phyloP scores from a whole-genome alignment of 2,113 vertebrate genomes.

The Xenotilapia caudafasciata region DNA sequence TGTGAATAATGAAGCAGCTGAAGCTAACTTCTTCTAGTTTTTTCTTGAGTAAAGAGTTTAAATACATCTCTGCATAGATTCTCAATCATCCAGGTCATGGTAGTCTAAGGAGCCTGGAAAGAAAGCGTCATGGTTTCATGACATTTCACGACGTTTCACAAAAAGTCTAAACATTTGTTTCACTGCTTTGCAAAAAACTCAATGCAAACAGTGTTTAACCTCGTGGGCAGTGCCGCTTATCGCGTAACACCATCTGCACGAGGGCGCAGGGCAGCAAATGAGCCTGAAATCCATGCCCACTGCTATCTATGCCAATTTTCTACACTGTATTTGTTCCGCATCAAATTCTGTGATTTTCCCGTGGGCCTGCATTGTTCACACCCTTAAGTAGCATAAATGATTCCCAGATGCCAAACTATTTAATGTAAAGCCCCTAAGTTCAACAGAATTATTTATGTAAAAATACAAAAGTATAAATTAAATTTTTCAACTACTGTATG shows the following conservation, averaged over 20 bases:
- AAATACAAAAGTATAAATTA: neutral
- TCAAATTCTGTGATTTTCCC: neutral
- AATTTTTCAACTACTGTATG: neutral
- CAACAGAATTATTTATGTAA: neutral
- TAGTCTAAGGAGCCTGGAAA: neutral
- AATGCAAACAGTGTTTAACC: neutral
- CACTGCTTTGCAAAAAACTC: neutral
- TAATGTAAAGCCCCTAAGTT: neutral
- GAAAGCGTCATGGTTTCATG: neutral
- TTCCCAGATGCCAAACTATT: neutral
- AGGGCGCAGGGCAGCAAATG: neutral
- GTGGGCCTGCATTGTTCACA: neutral
- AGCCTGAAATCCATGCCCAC: neutral
- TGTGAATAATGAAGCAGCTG: neutral
- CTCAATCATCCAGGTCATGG: neutral
- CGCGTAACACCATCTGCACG: neutral
- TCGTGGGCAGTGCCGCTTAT: neutral
- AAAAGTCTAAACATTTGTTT: neutral
- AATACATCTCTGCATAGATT: neutral
- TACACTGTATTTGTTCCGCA: neutral
- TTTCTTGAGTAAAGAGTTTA: neutral
- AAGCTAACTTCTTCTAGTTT: neutral
- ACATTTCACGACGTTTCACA: neutral
- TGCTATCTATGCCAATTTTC: neutral
- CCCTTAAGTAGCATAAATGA: neutral